Evolutionary conservation across 2,888 invertebrate species (phyloP), one percentile per base, ranked within the genome.

Genomic region (Hanleya hanleyi): DNA sequence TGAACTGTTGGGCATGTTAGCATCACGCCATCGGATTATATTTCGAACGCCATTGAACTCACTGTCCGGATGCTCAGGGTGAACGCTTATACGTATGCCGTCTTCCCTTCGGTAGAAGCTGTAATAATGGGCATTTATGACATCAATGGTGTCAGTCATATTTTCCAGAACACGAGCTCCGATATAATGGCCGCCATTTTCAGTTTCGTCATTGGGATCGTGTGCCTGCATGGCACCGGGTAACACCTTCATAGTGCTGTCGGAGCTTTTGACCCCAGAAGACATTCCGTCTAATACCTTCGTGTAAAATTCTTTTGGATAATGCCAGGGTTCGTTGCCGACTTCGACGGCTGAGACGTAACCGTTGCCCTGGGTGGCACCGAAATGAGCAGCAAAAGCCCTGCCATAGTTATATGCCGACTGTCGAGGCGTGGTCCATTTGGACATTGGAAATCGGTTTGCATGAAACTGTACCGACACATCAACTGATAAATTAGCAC

Each of bases 261-360:
- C 84, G 1, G 70, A 75, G 26, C 70, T 72, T 66, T 77, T 74
- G 26, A 79, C 65, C 1, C 84, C 84, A 5, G 76, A 73, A 32
- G 83, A 69, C 83, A 84, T 84, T 26, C 82, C 81, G 35, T 77
- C 76, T 4, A 84, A 71, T 22, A 84, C 66, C 0, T 50, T 76
- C 1, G 73, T 72, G 71, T 84, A 84, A 65, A 84, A 83, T 22
- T 51, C 65, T 9, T 82, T 81, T 7, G 77, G 77, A 67, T 83
- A 84, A 66, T 83, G 80, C 84, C 84, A 84, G 0, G 84, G 84
- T 68, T 84, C 83, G 51, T 84, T 83, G 1, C 84, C 84, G 7
- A 83, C 79, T 50, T 84, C 84, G 26, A 80, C 73, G 9, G 84
- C 81, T 29, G 71, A 37, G 2, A 83, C 74, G 32, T 80, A 41